phyloP scores from a whole-genome alignment of 2,113 vertebrate species.

The Burhinus oedicnemus region DNA sequence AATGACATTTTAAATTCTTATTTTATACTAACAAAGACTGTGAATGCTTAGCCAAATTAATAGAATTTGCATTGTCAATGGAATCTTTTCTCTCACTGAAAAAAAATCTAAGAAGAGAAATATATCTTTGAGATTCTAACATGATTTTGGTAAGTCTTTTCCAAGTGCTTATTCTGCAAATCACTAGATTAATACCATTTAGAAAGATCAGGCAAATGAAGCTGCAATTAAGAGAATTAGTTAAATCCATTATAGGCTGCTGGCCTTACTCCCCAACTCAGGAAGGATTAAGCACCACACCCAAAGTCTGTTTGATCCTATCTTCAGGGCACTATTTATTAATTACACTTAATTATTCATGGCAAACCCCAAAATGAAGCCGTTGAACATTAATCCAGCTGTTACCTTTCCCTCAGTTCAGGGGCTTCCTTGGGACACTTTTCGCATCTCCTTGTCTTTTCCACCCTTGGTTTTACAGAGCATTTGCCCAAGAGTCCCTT shows the following conservation, averaged over 20 bases:
- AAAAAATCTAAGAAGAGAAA: slow-evolving; percentile 3
- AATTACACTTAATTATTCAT: slow-evolving; percentile 65
- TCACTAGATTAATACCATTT: slow-evolving; percentile 68
- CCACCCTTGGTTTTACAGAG: background rate
- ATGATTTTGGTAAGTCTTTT: slow-evolving; percentile 61
- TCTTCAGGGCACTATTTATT: slow-evolving; percentile 70
- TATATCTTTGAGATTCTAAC: slow-evolving; percentile 43
- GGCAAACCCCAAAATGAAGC: slow-evolving; percentile 61
- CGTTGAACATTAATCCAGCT: slow-evolving; percentile 45
- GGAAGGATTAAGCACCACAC: slow-evolving; percentile 69
- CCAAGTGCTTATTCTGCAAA: slow-evolving; percentile 71
- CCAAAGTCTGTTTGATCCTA: slow-evolving; percentile 64
- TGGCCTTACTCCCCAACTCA: slow-evolving; percentile 66
- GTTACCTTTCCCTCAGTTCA: slow-evolving; percentile 57
- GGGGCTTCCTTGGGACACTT: background rate
- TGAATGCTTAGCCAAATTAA: slow-evolving; percentile 22
- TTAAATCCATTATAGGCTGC: slow-evolving; percentile 68
- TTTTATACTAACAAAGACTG: slow-evolving; percentile 10
- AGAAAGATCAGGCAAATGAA: slow-evolving; percentile 72
- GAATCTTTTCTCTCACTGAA: slow-evolving; percentile 5
- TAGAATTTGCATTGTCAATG: slow-evolving; percentile 37
- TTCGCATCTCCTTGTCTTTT: background rate
- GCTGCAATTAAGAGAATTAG: slow-evolving; percentile 71
- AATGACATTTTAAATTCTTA: slow-evolving; percentile 41
- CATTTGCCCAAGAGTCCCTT: background rate